Base-by-base conservation (phyloP, 1,140 invertebrate species). In the Heterodera carotae region DNA sequence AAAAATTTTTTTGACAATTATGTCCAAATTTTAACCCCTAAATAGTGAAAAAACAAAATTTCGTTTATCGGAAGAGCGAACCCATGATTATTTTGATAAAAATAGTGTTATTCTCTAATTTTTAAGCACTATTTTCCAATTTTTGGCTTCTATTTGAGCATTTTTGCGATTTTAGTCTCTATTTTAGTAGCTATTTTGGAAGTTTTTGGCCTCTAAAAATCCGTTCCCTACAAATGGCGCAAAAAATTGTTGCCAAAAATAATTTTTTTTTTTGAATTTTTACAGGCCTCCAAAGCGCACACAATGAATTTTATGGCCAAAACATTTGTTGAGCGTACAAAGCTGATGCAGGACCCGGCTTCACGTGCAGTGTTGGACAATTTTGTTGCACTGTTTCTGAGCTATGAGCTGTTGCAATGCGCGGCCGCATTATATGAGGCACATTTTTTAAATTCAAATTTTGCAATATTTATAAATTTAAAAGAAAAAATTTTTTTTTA, bases 241-340 rank as follows among this genome's bases (percentile, higher is more conserved):
- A 6, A 6, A 10, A 6, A 39, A 39, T 39, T 39, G 36, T 39
- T 6, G 4, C 4, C 36, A 39, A 39, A 39, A 43, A n/a, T n/a
- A n/a, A 43, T 43, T 43, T 43, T 43, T 6, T 8, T 8, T 1
- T 43, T 43, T 43, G 0, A 43, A 39, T 67, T 66, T 76, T 56
- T 78, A 36, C 31, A 80, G 71, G 81, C 86, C 6, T 36, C 82
- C 22, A 75, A 78, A 34, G 85, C 84, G 0, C 79, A 85, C 48
- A 86, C 83, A 10, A 70, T 83, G 56, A 75, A 81, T 22, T 87
- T 82, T 56, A 43, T 86, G 39, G 81, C 78, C 5, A 73, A 81
- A 33, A 81, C 53, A 2, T 86, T 86, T 70, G 43, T 83, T 5
- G 69, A 69, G 25, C 76, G 67, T 18, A 74, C 84, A 5, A 39